phyloP scores from a whole-genome alignment of 2,113 vertebrate genomes.

The Thunnus thynnus region DNA sequence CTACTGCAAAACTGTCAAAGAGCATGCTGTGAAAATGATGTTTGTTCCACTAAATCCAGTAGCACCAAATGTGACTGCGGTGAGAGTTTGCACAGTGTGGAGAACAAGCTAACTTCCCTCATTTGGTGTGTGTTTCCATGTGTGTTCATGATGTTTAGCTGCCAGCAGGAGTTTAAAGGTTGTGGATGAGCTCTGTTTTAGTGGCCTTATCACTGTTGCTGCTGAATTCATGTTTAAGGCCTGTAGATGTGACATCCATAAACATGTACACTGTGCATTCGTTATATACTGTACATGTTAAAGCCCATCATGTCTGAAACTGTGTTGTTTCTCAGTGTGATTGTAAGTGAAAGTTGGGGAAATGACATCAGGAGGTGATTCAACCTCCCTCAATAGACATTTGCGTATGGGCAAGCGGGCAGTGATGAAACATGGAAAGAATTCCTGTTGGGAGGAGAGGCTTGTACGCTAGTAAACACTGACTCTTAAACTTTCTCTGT shows the following conservation, averaged over 20 bases:
- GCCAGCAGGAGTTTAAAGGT: slow-evolving; percentile 13
- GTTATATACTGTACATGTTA: background rate
- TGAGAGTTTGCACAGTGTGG: slow-evolving; percentile 13
- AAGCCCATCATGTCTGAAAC: slow-evolving; percentile 41
- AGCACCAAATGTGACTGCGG: slow-evolving; percentile 40
- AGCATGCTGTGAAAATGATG: slow-evolving; percentile 49
- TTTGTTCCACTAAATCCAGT: slow-evolving; percentile 41
- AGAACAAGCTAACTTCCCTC: background rate
- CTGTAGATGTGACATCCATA: slow-evolving; percentile 3
- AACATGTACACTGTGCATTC: background rate
- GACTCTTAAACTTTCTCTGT: slow-evolving; percentile 56
- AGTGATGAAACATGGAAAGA: slow-evolving; percentile 84
- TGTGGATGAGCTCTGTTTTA: slow-evolving; percentile 24
- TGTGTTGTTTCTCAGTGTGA: slow-evolving; percentile 59
- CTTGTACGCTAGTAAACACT: slow-evolving; percentile 77
- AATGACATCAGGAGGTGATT: slow-evolving; percentile 80
- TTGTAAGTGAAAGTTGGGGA: slow-evolving; percentile 75
- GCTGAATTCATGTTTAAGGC: slow-evolving; percentile 8
- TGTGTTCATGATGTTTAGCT: background rate
- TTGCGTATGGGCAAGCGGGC: slow-evolving; percentile 69
- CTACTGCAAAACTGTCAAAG: slow-evolving; percentile 6
- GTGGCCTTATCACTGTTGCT: slow-evolving; percentile 44
- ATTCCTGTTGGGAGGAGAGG: slow-evolving; percentile 80
- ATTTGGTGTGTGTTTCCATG: slow-evolving; percentile 14
- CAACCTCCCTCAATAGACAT: slow-evolving; percentile 58